Base-by-base conservation (phyloP, 2,113 vertebrate species). In the Calyptommatus sinebrachiatus region DNA sequence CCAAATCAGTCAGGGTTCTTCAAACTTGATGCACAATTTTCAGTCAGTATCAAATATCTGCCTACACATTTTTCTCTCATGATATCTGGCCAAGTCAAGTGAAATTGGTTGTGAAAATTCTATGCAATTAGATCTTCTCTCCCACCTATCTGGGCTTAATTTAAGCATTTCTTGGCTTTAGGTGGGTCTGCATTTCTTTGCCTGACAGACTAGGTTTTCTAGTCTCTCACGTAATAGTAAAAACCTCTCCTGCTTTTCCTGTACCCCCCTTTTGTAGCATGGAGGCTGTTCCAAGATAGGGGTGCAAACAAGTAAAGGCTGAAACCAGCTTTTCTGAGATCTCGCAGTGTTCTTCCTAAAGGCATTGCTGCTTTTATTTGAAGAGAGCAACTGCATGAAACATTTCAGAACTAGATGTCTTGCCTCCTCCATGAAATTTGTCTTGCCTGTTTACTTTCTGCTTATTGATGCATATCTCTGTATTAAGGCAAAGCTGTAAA, bases 391-490 rank as follows among this genome's bases (percentile, higher is more conserved):
- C 88, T 88, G 88, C 35, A 41, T 83, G 79, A 79, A 79, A 88
- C 80, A 86, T 12, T 45, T 87, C 77, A 69, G 72, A 63, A 82
- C 84, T 87, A 90, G 89, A 86, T 91, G 81, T 91, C 84, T 80
- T 68, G 6, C 63, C 66, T 82, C 71, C 81, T 69, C 78, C 7
- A 81, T 46, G 31, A 80, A 82, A 76, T 63, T 83, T 1, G 29
- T 11, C 61, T 79, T 82, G 53, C 74, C 9, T 89, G 76, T 87
- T 91, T 82, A 48, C 53, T 77, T 81, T 85, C 81, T 87, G 85
- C 87, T 87, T 92, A 88, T 86, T 88, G 82, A 86, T 71, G 16
- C 83, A 79, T 26, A 41, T 74, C 14, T 77, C 79, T 85, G 81
- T 79, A 12, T 28, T 10, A 85, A 84, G 84, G 85, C 62, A 63